These are phyloP conservation scores for Nomia melanderi DNA, from an alignment of 1,140 invertebrate species.

Conservation along the genomic window DNA sequence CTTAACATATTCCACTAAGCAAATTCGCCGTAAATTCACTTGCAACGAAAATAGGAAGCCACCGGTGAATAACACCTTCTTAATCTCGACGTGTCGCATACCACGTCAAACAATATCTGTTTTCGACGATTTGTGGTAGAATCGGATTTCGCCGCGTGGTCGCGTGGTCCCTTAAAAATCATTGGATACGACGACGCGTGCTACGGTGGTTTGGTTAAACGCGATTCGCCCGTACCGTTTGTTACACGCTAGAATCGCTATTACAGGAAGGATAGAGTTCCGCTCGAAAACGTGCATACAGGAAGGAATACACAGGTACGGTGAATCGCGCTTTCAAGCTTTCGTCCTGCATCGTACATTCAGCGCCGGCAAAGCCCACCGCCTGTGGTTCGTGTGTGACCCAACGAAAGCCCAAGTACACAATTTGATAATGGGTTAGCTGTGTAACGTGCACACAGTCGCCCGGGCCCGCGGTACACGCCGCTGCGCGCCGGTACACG, in stretches of 20 bases:
- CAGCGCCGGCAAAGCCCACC: conserved; percentile 49
- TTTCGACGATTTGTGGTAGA: too few species aligned
- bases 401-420: conserved; percentile 71
- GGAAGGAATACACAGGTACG: conserved; percentile 18
- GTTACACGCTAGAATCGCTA: conserved; percentile 11
- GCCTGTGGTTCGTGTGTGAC: conserved; percentile 64
- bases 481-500: conserved; percentile 33
- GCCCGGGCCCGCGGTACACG: conserved; percentile 48
- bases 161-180: background rate
- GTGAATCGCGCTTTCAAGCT: conserved; percentile 38
- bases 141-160: background rate
- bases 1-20: too few species aligned
- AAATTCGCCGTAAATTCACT: too few species aligned
- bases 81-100: too few species aligned
- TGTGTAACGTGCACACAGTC: conserved; percentile 73
- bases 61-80: too few species aligned
- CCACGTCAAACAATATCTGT: too few species aligned
- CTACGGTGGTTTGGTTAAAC: conserved; percentile 5
- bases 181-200: background rate
- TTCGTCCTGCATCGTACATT: conserved; percentile 42
- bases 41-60: too few species aligned
- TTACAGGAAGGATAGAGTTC: conserved; percentile 42
- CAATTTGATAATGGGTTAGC: conserved; percentile 78
- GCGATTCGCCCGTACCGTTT: conserved; percentile 18
- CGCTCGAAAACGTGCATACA: conserved; percentile 28